Evolutionary conservation across 2,888 invertebrate genomes (phyloP).

Genomic region (Aquatica leii): DNA sequence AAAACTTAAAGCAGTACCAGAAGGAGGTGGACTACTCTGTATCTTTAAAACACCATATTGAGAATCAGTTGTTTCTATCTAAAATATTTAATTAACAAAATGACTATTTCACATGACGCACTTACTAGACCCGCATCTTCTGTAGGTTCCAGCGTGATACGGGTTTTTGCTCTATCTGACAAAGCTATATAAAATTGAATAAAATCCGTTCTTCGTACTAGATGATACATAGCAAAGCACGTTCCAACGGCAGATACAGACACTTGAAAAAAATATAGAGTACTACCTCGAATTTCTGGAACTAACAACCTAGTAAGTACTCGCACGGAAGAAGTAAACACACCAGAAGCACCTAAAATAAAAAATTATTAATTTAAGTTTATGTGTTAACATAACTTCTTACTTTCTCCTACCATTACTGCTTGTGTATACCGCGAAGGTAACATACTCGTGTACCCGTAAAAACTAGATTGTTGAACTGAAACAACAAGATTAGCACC

Average conservation of each 20-base stretch:
- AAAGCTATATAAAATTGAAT: conserved; percentile 83
- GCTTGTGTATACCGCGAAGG: conserved; percentile 91
- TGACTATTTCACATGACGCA: not conserved
- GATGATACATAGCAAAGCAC: conserved; percentile 81
- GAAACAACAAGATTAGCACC: conserved; percentile 37
- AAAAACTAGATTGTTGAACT: conserved; percentile 94
- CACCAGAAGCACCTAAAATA: conserved; percentile 79
- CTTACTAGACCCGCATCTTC: conserved; percentile 84
- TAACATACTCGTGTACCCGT: conserved; percentile 92
- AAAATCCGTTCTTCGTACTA: conserved; percentile 81
- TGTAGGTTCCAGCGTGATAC: conserved; percentile 83
- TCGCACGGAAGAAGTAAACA: conserved; percentile 85
- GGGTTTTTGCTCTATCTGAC: conserved; percentile 76
- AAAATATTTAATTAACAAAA: conserved; percentile 39
- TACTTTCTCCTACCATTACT: conserved; percentile 95
- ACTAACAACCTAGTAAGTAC: conserved; percentile 84
- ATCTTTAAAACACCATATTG: conserved; percentile 81
- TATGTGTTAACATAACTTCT: conserved; percentile 43
- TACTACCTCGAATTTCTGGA: conserved; percentile 80
- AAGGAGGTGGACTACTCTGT: conserved; percentile 72
- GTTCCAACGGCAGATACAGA: conserved; percentile 79
- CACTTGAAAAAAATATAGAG: conserved; percentile 85
- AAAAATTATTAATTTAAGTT: not conserved
- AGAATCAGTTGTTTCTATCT: conserved; percentile 72
- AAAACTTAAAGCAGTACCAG: conserved; percentile 73